Base-by-base conservation (phyloP, 2,888 invertebrate genomes). In the Rotaria sp. region DNA sequence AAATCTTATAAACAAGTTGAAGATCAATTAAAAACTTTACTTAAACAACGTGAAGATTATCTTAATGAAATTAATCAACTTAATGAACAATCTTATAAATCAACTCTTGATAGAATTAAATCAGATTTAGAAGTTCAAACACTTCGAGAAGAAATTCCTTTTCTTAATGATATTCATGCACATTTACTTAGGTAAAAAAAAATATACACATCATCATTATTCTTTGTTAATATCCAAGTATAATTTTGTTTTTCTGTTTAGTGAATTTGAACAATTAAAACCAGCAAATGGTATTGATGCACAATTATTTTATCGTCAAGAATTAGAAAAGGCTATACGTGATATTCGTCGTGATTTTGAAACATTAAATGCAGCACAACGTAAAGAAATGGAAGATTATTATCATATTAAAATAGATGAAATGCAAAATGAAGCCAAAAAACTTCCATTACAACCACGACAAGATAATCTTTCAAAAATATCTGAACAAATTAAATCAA, bases 271-370 rank as follows among this genome's bases (percentile, higher is more conserved):
- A 45, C 80, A 80, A 80, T 80, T 80, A n/a, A 80, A 80, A 80
- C 80, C 80, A 80, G 45, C 45, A 26, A 45, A 41, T 80, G 80
- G 45, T 50, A 86, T 87, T 26, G 87, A 87, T 57, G 84, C 87
- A 13, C 74, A 85, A 45, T 67, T 67, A 75, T 87, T 87, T 35
- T 87, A 87, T 52, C 35, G 86, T 26, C 85, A 85, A 41, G 87
- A 87, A 80, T 80, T 87, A 50, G 85, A 87, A 48, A 67, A 85
- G 55, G 87, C 87, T 57, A 87, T 87, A 45, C 84, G 86, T 41
- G 87, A 87, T 55, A 87, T 87, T 35, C 87, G 87, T 41, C 57
- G 84, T 35, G 87, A 87, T 80, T 87, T 87, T 59, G 85, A 87
- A 26, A 84, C 84, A 48, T 50, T 86, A 26, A 67, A 59, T 59